phyloP scores from a whole-genome alignment of 2,797 vertebrate genomes.

The Pygocentrus nattereri region DNA sequence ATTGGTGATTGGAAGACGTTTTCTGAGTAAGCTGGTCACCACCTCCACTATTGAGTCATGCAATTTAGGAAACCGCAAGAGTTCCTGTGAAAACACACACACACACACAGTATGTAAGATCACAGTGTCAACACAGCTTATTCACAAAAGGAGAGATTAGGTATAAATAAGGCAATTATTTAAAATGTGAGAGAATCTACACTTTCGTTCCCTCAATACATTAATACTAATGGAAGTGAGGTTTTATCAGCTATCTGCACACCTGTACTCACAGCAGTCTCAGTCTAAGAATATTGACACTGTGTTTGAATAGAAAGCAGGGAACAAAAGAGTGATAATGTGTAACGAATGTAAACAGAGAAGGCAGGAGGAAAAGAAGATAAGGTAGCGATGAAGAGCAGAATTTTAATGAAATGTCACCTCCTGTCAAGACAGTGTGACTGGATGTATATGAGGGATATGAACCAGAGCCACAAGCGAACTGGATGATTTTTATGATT shows the following conservation, averaged over 20 bases:
- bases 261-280: neutral
- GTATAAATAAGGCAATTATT: slow-evolving; percentile 19
- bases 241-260: neutral
- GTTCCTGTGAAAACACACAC: slow-evolving; percentile 74
- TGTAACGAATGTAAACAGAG: slow-evolving; percentile 42
- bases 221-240: neutral
- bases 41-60: slow-evolving; percentile 88
- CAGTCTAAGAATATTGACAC: neutral
- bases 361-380: slow-evolving; percentile 9
- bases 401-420: slow-evolving; percentile 44
- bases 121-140: neutral
- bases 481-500: neutral
- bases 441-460: neutral
- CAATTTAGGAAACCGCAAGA: slow-evolving; percentile 85
- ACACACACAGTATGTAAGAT: neutral
- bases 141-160: slow-evolving; percentile 1
- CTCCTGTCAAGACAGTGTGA: neutral
- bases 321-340: slow-evolving; percentile 35
- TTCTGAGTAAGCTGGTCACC: slow-evolving; percentile 83
- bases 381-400: slow-evolving; percentile 30
- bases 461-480: neutral
- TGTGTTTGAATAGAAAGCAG: neutral
- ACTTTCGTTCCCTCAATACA: neutral
- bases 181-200: neutral
- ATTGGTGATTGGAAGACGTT: slow-evolving; percentile 85